Conservation (phyloP, 2,888 invertebrate species). For the Metellina segmentata region DNA sequence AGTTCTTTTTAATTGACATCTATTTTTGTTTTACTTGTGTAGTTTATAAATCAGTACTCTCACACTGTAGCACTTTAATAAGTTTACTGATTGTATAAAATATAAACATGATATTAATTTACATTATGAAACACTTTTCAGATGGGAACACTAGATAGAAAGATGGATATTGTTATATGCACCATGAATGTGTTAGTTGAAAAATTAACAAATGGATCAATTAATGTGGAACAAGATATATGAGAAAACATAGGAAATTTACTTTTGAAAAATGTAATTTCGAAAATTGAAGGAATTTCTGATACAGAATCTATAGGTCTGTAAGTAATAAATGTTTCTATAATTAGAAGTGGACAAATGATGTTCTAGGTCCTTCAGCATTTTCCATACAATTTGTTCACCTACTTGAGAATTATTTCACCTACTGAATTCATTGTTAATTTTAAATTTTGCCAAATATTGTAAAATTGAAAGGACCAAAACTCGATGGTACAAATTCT, state of each 20-base stretch:
- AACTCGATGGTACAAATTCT: too few species aligned
- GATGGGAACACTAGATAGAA: slow-evolving; percentile 62
- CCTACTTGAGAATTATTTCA: too few species aligned
- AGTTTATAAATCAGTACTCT: neutral
- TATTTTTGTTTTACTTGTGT: neutral
- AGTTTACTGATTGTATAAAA: too few species aligned
- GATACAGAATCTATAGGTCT: too few species aligned
- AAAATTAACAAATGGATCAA: slow-evolving; percentile 41
- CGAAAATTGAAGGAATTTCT: neutral
- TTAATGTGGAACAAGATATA: slow-evolving; percentile 58
- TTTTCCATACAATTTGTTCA: too few species aligned
- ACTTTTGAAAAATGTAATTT: too few species aligned
- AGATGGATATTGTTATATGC: slow-evolving; percentile 60
- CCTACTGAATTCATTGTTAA: too few species aligned
- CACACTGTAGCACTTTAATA: neutral
- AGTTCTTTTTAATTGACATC: neutral
- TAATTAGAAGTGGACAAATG: too few species aligned
- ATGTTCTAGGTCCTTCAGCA: too few species aligned
- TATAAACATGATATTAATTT: neutral
- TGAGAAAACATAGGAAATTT: slow-evolving; percentile 5
- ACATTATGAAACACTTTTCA: slow-evolving; percentile 15
- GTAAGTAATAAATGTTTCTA: too few species aligned
- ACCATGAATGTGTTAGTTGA: slow-evolving; percentile 65
- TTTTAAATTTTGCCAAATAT: too few species aligned
- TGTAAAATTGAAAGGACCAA: too few species aligned